These are phyloP conservation scores for Pleuronectes platessa DNA, from an alignment of 2,113 vertebrate species.

Conservation along the genomic window DNA sequence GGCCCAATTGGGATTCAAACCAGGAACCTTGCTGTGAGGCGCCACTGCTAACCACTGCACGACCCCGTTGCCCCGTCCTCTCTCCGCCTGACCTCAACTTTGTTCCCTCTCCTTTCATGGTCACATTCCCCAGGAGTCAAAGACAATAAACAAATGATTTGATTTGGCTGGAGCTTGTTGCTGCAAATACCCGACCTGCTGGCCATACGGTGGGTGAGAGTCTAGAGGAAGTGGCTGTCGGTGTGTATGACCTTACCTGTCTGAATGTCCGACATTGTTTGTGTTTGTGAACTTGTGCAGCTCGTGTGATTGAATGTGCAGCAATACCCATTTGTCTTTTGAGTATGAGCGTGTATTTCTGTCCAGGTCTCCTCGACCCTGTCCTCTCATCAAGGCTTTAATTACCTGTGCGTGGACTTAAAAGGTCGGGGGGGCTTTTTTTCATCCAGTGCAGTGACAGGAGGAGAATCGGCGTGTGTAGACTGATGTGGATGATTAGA, in stretches of 20 bases:
- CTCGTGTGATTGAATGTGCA: conserved; percentile 27
- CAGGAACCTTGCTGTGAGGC: not conserved
- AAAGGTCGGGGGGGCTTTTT: conserved; percentile 4
- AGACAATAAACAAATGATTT: conserved; percentile 62
- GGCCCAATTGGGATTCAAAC: not conserved
- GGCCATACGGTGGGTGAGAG: conserved; percentile 35
- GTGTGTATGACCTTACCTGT: conserved; percentile 51
- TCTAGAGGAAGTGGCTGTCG: conserved; percentile 20
- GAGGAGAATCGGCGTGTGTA: conserved; percentile 19
- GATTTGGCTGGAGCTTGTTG: conserved; percentile 36
- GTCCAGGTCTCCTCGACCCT: not conserved
- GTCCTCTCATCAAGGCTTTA: conserved; percentile 25
- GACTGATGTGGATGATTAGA: conserved; percentile 44
- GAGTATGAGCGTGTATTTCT: conserved; percentile 10
- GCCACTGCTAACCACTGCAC: too few relatives aligned
- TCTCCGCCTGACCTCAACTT: conserved; percentile 8
- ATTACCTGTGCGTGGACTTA: conserved; percentile 28
- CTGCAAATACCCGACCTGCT: conserved; percentile 27
- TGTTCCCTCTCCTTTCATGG: not conserved
- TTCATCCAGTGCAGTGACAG: conserved; percentile 28
- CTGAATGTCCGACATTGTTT: conserved; percentile 37
- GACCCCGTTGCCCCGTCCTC: not conserved
- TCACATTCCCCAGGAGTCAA: conserved; percentile 46
- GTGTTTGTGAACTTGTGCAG: conserved; percentile 36
- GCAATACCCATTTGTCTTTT: conserved; percentile 20